Evolutionary conservation across 2,113 vertebrate genomes (phyloP), one percentile per base, ranked within the genome.

Genomic region (Mesitornis unicolor): DNA sequence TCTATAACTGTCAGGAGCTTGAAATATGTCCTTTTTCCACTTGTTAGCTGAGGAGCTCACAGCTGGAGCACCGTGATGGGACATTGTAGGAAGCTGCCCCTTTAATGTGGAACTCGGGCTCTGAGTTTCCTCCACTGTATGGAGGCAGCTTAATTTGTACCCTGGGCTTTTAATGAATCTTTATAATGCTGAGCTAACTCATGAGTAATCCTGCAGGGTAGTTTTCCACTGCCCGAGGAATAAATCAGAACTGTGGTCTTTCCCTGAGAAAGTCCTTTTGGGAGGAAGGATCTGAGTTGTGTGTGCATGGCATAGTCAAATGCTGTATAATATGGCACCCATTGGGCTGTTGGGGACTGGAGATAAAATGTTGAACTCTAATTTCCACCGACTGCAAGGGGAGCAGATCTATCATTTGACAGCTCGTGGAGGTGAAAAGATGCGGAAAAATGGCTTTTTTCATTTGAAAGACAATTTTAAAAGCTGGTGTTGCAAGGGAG

Each of bases 21-120:
- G 43, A 78, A 84, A 54, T 42, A 63, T 42, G 9, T 69, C 73
- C 33, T 69, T 35, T n/a, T 67, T 71, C n/a, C 13, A 7, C 24
- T 45, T 11, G n/a, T 65, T 73, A 50, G 43, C 42, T 82, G 7
- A 16, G 61, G 45, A 83, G 65, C 35, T 74, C 24, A 4, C 24
- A 80, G 38, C 47, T 71, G 50, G 31, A 31, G 56, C 51, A 15
- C 31, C 8, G 9, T 61, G 70, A 42, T 0, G 24, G 71, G 74
- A 47, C 1, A 0, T 3, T 43, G 45, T 12, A 25, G 42, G 65
- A 56, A 61, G 61, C 48, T 19, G 9, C 25, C 2, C 29, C 2
- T 78, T 19, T 10, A 29, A 19, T 0, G 3, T 26, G 73, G 24
- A 50, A 43, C 33, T 40, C 47, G 16, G 54, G 47, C 48, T 68